Percentiles rank a stretch among this genome's conserved stretches.
These are phyloP conservation scores for Saimiri boliviensis DNA, from an alignment of 2,113 vertebrate species.

Conservation along the genomic window DNA sequence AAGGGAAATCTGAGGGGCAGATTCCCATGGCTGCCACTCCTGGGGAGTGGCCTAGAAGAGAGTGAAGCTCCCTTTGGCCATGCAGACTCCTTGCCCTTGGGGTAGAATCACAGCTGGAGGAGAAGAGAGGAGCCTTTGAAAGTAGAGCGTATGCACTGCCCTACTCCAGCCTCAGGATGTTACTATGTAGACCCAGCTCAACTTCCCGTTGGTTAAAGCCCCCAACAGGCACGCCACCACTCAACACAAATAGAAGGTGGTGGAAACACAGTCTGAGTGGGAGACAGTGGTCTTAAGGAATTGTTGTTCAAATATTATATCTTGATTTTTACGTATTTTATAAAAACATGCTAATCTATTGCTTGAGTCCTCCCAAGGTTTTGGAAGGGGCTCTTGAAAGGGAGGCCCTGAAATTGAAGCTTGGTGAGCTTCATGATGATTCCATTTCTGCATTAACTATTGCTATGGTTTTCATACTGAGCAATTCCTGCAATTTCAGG, in stretches of 20 bases:
- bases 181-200: background rate
- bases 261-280: background rate
- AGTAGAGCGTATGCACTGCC: too few relatives aligned
- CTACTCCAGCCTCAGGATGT: background rate
- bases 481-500: background rate
- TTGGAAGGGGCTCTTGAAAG: background rate
- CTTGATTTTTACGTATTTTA: background rate
- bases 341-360: background rate
- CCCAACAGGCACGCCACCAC: background rate
- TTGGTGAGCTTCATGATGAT: background rate
- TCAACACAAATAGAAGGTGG: too few relatives aligned
- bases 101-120: background rate
- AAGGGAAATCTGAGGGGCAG: background rate
- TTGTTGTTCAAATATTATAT: background rate
- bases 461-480: background rate
- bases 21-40: background rate
- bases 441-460: background rate
- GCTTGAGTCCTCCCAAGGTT: too few relatives aligned
- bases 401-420: background rate
- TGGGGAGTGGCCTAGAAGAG: background rate
- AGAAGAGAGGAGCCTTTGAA: too few relatives aligned
- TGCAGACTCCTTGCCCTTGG: background rate
- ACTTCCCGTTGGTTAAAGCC: background rate
- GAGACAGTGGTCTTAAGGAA: background rate
- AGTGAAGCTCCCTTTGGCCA: background rate